Conservation (phyloP, 2,888 invertebrate species). For the Eristalis tenax region DNA sequence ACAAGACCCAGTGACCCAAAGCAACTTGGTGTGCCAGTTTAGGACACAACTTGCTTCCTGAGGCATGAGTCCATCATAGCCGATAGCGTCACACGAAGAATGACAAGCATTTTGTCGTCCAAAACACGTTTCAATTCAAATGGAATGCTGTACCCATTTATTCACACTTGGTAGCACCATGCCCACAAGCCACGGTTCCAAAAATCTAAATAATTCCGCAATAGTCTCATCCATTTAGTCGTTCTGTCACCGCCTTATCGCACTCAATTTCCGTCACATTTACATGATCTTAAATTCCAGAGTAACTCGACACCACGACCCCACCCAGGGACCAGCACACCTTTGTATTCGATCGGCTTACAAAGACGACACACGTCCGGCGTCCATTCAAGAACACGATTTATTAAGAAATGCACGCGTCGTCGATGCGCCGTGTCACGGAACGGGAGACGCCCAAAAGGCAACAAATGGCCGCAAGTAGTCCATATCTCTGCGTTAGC, state of each 20-base stretch:
- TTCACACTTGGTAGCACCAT: no score
- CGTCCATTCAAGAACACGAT: conserved; percentile 14
- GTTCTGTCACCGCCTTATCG: neutral
- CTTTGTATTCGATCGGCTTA: neutral
- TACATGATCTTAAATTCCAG: neutral
- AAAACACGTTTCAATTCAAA: no score
- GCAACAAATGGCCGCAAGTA: conserved; percentile 8
- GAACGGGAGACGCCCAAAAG: conserved; percentile 11
- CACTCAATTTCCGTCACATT: neutral
- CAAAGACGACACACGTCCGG: conserved; percentile 20
- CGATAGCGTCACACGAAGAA: no score
- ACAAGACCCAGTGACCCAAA: no score
- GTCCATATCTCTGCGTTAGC: conserved; percentile 36
- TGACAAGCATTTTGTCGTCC: no score
- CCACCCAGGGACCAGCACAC: neutral
- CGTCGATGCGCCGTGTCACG: neutral
- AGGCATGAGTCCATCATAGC: no score
- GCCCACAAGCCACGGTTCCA: no score
- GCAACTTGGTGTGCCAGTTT: no score
- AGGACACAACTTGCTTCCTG: no score
- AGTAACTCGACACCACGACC: neutral
- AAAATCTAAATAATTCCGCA: no score
- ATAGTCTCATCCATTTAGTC: neutral
- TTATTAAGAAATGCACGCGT: conserved; percentile 13
- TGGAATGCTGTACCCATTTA: no score